Percentiles rank a stretch among this genome's conserved stretches.
These are phyloP conservation scores for Euborellia annulipes DNA, from an alignment of 1,140 invertebrate genomes.

Conservation along the genomic window DNA sequence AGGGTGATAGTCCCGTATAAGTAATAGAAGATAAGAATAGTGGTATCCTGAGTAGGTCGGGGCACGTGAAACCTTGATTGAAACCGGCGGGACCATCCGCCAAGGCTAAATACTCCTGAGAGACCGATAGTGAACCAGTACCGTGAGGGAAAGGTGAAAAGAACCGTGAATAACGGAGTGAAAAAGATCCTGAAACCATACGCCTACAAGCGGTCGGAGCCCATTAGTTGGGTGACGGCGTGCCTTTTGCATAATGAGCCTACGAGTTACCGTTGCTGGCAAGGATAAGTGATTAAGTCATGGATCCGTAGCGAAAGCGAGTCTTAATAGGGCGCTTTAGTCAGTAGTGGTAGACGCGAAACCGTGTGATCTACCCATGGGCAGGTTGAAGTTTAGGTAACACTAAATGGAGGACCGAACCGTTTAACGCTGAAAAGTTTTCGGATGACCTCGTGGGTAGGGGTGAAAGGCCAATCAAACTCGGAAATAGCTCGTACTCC, in stretches of 20 bases:
- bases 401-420: slow-evolving; percentile 22
- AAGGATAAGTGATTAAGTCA: slow-evolving; percentile 21
- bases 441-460: slow-evolving; percentile 23
- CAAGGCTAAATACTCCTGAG: slow-evolving; percentile 27
- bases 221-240: slow-evolving; percentile 19
- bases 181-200: slow-evolving; percentile 25
- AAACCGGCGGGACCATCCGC: slow-evolving; percentile 22
- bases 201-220: slow-evolving; percentile 25
- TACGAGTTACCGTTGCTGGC: slow-evolving; percentile 21
- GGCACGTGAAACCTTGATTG: slow-evolving; percentile 22
- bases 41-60: slow-evolving; percentile 17
- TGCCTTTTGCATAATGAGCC: too few species aligned
- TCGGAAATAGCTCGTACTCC: slow-evolving; percentile 25
- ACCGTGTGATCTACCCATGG: slow-evolving; percentile 24
- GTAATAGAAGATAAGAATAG: not conserved
- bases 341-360: slow-evolving; percentile 23
- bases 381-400: slow-evolving; percentile 22
- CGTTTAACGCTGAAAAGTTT: slow-evolving; percentile 18
- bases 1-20: not conserved
- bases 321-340: slow-evolving; percentile 25
- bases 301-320: slow-evolving; percentile 23
- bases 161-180: slow-evolving; percentile 23
- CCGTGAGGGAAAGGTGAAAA: too few species aligned
- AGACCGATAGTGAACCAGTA: slow-evolving; percentile 27
- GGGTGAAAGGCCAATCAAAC: slow-evolving; percentile 26